A percentile compares a stretch with the other conserved stretches of the same genome.
Evolutionary conservation across 1,140 invertebrate genomes (phyloP).

Genomic region (Drosophila aff.): DNA sequence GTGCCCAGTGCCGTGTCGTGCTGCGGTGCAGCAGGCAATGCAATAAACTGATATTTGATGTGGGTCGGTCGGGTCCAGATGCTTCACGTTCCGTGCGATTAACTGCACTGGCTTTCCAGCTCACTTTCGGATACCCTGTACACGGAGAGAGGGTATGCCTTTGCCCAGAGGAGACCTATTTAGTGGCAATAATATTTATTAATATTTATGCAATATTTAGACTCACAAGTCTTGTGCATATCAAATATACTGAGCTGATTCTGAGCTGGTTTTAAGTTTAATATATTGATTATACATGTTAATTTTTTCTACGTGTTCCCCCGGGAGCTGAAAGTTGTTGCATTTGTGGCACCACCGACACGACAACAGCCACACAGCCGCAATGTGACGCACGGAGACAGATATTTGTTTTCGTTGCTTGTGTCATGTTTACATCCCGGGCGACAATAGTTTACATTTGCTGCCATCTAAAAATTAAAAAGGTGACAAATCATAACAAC

Average conservation of each 20-base stretch:
- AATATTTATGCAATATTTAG: background rate
- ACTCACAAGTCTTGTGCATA: background rate
- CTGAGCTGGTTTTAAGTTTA: background rate
- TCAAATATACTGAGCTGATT: too few relatives aligned
- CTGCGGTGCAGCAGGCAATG: conserved; percentile 57
- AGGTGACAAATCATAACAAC: conserved; percentile 79
- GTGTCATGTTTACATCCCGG: conserved; percentile 66
- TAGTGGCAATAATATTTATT: too few relatives aligned
- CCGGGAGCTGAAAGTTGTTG: background rate
- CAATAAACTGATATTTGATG: conserved; percentile 79
- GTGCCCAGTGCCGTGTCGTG: conserved; percentile 1
- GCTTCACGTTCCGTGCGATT: conserved; percentile 20
- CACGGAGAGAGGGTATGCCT: background rate
- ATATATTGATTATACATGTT: background rate
- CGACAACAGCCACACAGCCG: conserved; percentile 23
- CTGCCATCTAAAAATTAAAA: conserved; percentile 76
- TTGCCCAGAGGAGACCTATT: too few relatives aligned
- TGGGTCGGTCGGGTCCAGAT: conserved; percentile 60
- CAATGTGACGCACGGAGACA: conserved; percentile 44
- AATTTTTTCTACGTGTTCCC: background rate
- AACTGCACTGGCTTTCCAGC: conserved; percentile 2
- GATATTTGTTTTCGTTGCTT: conserved; percentile 69
- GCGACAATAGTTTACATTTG: conserved; percentile 78
- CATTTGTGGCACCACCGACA: background rate
- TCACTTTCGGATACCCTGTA: conserved; percentile 11